These are phyloP conservation scores for Tillus elongatus DNA, from an alignment of 2,888 invertebrate species.

Conservation along the genomic window DNA sequence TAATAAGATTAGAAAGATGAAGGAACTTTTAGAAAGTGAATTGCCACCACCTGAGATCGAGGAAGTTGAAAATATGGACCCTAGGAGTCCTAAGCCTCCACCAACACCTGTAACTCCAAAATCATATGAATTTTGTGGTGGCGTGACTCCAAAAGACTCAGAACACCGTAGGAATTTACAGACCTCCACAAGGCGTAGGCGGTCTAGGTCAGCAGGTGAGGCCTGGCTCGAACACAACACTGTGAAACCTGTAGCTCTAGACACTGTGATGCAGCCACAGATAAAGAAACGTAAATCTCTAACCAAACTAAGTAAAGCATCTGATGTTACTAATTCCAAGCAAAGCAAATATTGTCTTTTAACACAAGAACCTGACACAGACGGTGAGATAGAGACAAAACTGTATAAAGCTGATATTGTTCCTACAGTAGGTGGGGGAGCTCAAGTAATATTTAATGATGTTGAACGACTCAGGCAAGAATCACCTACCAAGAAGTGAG, in stretches of 20 bases:
- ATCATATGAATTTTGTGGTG: slow-evolving; percentile 9
- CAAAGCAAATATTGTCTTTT: slow-evolving; percentile 81
- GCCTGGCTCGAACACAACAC: slow-evolving; percentile 87
- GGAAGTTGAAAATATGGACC: slow-evolving; percentile 19
- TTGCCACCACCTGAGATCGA: slow-evolving; percentile 16
- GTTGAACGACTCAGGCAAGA: slow-evolving; percentile 81
- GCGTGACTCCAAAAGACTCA: slow-evolving; percentile 15
- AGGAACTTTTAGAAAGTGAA: slow-evolving; percentile 48
- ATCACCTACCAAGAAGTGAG: slow-evolving; percentile 52
- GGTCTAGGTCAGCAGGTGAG: slow-evolving; percentile 72
- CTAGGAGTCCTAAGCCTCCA: slow-evolving; percentile 11
- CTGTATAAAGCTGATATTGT: slow-evolving; percentile 89
- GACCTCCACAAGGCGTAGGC: slow-evolving; percentile 58
- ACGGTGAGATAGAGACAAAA: slow-evolving; percentile 88
- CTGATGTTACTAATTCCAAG: slow-evolving; percentile 60
- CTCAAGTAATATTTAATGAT: slow-evolving; percentile 91
- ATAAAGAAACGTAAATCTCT: slow-evolving; percentile 76
- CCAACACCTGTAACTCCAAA: slow-evolving; percentile 14
- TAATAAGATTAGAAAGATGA: slow-evolving; percentile 51
- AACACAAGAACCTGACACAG: slow-evolving; percentile 84
- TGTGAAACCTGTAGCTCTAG: slow-evolving; percentile 66
- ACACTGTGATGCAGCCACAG: slow-evolving; percentile 79
- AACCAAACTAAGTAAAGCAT: slow-evolving; percentile 69
- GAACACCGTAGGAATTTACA: slow-evolving; percentile 13
- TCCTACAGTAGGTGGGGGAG: slow-evolving; percentile 89